Percentiles rank a stretch among this genome's conserved stretches.
Evolutionary conservation across 2,888 invertebrate genomes (phyloP).

Genomic region (Ectemnius lituratus): DNA sequence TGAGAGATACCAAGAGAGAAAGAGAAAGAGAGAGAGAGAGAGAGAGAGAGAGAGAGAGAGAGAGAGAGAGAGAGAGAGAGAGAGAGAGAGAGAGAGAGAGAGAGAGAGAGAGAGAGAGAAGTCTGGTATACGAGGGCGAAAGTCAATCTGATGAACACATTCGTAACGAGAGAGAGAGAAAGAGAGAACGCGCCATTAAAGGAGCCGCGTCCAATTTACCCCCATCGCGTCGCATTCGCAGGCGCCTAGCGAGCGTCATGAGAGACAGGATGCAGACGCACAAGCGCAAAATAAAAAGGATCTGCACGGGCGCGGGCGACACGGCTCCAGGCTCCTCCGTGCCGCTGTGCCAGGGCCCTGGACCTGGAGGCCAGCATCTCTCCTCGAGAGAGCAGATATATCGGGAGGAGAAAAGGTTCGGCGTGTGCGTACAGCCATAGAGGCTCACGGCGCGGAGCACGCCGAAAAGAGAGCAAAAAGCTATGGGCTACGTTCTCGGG

Average conservation of each 20-base stretch:
- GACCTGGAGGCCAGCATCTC: too few relatives aligned
- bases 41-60: too few relatives aligned
- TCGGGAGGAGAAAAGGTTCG: neutral
- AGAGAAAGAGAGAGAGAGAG: too few relatives aligned
- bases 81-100: too few relatives aligned
- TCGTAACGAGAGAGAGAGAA: too few relatives aligned
- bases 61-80: too few relatives aligned
- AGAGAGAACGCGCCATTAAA: neutral
- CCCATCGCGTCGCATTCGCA: neutral
- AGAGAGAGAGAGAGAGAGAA: too few relatives aligned
- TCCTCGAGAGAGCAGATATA: neutral
- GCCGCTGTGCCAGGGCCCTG: too few relatives aligned
- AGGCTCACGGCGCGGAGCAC: constrained; percentile 12
- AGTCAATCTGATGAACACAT: too few relatives aligned
- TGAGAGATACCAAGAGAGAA: too few relatives aligned
- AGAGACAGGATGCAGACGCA: constrained; percentile 8
- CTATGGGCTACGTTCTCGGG: constrained; percentile 46
- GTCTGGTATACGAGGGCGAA: too few relatives aligned
- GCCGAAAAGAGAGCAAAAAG: constrained; percentile 58
- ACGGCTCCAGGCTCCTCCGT: neutral
- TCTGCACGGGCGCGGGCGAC: neutral
- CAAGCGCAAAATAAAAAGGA: constrained; percentile 12
- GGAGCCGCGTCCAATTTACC: neutral
- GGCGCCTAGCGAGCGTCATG: constrained; percentile 8
- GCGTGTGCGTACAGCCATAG: constrained; percentile 2